These are phyloP conservation scores for Cheilosia vernalis DNA, from an alignment of 2,888 invertebrate genomes.

Conservation along the genomic window DNA sequence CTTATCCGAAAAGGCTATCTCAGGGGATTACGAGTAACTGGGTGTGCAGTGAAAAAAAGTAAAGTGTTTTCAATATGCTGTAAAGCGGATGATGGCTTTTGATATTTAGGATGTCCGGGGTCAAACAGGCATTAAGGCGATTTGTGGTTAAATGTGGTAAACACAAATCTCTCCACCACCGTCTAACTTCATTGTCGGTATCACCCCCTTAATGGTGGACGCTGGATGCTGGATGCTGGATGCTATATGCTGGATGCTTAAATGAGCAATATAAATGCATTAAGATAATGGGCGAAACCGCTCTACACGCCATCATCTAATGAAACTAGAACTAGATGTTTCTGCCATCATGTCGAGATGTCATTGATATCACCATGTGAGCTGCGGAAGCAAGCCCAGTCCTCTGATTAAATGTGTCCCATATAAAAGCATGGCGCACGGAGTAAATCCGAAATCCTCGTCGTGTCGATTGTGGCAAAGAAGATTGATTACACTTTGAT, in stretches of 20 bases:
- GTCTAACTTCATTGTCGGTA: no score
- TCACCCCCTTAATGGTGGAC: background rate
- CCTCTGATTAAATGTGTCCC: conserved; percentile 43
- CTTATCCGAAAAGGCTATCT: conserved; percentile 8
- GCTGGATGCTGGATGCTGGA: no score
- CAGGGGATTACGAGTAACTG: background rate
- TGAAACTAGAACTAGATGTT: conserved; percentile 22
- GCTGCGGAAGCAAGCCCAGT: conserved; percentile 10
- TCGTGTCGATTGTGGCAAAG: conserved; percentile 45
- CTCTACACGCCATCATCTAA: conserved; percentile 7
- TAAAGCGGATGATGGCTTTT: background rate
- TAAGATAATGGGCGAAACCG: background rate
- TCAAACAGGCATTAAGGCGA: no score
- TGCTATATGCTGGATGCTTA: background rate
- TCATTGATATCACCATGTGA: conserved; percentile 15
- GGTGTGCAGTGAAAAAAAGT: background rate
- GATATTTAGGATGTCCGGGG: no score
- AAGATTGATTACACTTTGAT: conserved; percentile 64
- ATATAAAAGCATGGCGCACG: background rate
- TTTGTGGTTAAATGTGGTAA: no score
- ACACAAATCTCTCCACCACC: no score
- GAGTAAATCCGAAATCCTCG: conserved; percentile 35
- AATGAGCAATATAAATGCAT: background rate
- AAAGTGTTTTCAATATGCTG: conserved; percentile 1
- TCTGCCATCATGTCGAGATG: conserved; percentile 40